Conservation (phyloP, 2,888 invertebrate genomes). For the Pandemis corylana region DNA sequence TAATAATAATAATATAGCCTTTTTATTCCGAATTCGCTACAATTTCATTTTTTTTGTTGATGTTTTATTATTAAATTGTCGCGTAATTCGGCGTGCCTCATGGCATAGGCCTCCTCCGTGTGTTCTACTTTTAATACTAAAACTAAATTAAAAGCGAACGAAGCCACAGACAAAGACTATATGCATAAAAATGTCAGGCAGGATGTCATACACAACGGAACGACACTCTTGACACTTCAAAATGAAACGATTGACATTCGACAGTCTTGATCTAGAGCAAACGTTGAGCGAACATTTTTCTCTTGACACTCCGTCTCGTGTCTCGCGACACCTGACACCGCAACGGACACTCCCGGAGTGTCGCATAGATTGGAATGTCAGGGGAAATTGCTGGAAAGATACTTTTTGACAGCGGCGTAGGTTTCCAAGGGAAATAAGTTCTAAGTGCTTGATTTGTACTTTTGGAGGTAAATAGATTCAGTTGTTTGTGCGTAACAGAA, state of each 20-base stretch:
- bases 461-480: neutral
- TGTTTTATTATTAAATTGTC: too few relatives aligned
- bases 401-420: neutral
- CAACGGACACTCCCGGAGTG: conserved; percentile 24
- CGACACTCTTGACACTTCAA: neutral
- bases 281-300: conserved; percentile 17
- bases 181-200: too few relatives aligned
- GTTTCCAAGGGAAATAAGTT: neutral
- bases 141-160: too few relatives aligned
- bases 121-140: too few relatives aligned
- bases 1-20: too few relatives aligned
- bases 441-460: neutral
- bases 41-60: too few relatives aligned
- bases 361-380: conserved; percentile 29
- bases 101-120: too few relatives aligned
- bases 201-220: neutral
- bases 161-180: too few relatives aligned
- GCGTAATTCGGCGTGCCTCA: too few relatives aligned
- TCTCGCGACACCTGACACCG: conserved; percentile 25
- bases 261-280: conserved; percentile 6
- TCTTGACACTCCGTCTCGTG: conserved; percentile 10
- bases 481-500: too few relatives aligned
- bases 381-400: conserved; percentile 4
- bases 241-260: neutral
- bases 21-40: too few relatives aligned